These are phyloP conservation scores for Pseudococcus viburni DNA, from an alignment of 2,888 invertebrate genomes.

Conservation along the genomic window DNA sequence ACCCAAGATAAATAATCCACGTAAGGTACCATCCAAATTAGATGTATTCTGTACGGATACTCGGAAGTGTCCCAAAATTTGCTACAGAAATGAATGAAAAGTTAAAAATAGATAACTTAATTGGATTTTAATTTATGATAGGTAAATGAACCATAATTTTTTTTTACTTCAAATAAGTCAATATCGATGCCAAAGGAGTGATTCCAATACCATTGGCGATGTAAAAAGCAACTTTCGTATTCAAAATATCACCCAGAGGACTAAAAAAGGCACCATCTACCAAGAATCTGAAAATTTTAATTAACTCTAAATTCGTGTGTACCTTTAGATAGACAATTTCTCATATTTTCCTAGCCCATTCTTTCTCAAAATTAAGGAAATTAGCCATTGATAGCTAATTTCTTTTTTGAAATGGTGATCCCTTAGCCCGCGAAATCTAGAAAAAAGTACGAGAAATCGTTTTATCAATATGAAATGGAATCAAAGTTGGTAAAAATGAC, in stretches of 20 bases:
- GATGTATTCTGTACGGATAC: background rate
- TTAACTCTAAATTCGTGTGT: background rate
- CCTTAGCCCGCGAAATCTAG: no score
- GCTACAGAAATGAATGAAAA: background rate
- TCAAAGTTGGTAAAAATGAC: no score
- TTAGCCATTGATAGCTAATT: no score
- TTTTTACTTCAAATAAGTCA: background rate
- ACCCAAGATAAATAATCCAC: conserved; percentile 2
- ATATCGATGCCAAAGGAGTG: background rate
- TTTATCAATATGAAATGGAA: no score
- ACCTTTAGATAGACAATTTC: no score
- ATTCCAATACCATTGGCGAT: conserved; percentile 4
- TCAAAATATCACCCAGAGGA: conserved; percentile 12
- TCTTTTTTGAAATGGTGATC: no score
- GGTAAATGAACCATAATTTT: no score
- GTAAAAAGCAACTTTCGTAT: background rate
- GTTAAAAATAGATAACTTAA: no score
- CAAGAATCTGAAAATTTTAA: background rate
- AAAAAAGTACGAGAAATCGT: no score
- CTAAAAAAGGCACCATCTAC: conserved; percentile 10
- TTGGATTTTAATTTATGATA: no score
- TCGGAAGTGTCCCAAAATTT: background rate
- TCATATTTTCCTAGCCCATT: no score
- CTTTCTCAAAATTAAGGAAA: no score
- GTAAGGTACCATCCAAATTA: background rate